These are phyloP conservation scores for Fragum whitleyi DNA, from an alignment of 2,888 invertebrate genomes.

Conservation along the genomic window DNA sequence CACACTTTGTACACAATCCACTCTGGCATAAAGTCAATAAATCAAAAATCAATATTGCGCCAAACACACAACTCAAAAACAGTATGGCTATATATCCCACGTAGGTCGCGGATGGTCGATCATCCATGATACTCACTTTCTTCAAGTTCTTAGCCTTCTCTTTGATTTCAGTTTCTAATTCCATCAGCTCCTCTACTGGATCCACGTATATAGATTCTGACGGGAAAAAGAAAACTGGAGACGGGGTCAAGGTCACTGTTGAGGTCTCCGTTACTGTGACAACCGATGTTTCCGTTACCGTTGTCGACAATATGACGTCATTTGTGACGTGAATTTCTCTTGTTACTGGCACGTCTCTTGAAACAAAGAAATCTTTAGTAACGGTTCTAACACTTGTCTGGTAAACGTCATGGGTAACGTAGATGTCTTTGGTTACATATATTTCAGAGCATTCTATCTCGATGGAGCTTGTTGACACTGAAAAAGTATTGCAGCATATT, in stretches of 20 bases:
- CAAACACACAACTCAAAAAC: conserved; percentile 50
- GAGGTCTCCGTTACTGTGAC: conserved; percentile 13
- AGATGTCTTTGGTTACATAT: conserved; percentile 7
- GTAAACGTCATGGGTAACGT: conserved; percentile 32
- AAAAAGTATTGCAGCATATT: background rate
- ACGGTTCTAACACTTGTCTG: conserved; percentile 23
- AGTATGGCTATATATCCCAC: conserved; percentile 60
- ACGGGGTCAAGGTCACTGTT: conserved; percentile 21
- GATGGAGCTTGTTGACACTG: conserved; percentile 12
- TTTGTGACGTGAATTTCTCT: conserved; percentile 32
- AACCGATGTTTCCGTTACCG: conserved; percentile 22
- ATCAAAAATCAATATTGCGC: conserved; percentile 58
- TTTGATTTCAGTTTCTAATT: conserved; percentile 38
- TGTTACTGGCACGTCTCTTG: conserved; percentile 18
- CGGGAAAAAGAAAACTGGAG: conserved; percentile 36
- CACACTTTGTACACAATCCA: conserved; percentile 2
- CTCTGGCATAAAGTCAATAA: conserved; percentile 42
- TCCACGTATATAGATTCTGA: conserved; percentile 30
- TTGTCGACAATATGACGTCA: conserved; percentile 34
- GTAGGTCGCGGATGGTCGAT: conserved; percentile 58
- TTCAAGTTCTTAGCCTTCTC: conserved; percentile 47
- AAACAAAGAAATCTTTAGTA: conserved; percentile 13
- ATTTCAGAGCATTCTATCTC: conserved; percentile 30
- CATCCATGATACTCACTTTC: conserved; percentile 52
- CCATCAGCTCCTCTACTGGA: conserved; percentile 48